These are phyloP conservation scores for Tachycineta bicolor DNA, from an alignment of 2,113 vertebrate genomes.

Conservation along the genomic window DNA sequence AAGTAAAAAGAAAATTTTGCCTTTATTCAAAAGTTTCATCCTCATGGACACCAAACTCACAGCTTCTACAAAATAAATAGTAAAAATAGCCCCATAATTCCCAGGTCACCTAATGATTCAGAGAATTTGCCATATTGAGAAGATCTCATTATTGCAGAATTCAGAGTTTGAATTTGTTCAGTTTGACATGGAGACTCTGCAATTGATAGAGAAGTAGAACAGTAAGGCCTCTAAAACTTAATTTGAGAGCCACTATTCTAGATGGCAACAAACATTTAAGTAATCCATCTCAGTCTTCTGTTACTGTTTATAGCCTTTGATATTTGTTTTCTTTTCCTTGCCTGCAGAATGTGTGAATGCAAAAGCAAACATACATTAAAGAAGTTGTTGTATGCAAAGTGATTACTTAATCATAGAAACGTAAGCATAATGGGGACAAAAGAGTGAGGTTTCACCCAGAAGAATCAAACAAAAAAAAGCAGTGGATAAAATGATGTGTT, in stretches of 20 bases:
- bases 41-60: fast-evolving
- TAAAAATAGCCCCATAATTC: background rate
- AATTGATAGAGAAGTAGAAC: background rate
- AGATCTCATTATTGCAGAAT: background rate
- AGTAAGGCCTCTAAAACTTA: background rate
- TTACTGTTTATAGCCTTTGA: background rate
- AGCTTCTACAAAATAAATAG: background rate
- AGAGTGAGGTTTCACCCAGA: background rate
- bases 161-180: background rate
- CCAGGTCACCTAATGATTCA: background rate
- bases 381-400: background rate
- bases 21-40: background rate
- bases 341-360: fast-evolving
- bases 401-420: background rate
- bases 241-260: background rate
- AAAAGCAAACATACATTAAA: background rate
- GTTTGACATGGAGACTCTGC: background rate
- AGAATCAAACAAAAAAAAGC: background rate
- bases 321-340: background rate
- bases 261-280: background rate
- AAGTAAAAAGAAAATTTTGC: background rate
- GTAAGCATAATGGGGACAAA: background rate
- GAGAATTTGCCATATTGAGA: background rate
- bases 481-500: background rate
- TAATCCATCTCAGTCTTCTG: background rate